Conservation (phyloP, 53 echinoderm and acorn worm species). For the Stichopus horrens region DNA sequence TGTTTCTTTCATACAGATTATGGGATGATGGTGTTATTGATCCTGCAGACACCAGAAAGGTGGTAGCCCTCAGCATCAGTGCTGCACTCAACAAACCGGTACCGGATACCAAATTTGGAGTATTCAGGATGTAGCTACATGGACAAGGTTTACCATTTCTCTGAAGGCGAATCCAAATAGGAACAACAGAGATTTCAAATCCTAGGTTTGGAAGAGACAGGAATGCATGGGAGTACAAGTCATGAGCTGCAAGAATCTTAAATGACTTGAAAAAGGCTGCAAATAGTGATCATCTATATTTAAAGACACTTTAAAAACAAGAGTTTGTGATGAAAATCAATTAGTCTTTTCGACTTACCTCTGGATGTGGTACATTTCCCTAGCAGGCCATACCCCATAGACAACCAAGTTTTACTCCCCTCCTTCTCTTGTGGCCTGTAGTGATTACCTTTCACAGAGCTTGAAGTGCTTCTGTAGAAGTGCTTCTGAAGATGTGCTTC, state of each 20-base stretch:
- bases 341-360: neutral
- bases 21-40: constrained; percentile 99
- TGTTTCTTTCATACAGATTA: constrained; percentile 57
- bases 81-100: constrained; percentile 88
- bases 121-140: constrained; percentile 90
- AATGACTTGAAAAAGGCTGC: too few species aligned
- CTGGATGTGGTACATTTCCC: too few species aligned
- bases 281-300: too few species aligned
- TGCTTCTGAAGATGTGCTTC: too few species aligned
- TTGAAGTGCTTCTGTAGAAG: too few species aligned
- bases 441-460: too few species aligned
- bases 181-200: neutral
- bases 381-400: too few species aligned
- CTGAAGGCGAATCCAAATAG: neutral
- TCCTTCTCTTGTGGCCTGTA: too few species aligned
- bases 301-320: neutral
- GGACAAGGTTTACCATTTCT: neutral
- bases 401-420: too few species aligned
- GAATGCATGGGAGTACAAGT: neutral
- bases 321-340: constrained; percentile 6
- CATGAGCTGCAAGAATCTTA: too few species aligned
- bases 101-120: constrained; percentile 84
- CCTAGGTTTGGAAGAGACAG: neutral
- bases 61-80: constrained; percentile 89
- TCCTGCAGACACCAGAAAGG: constrained; percentile 93